A percentile compares a stretch with the other conserved stretches of the same genome.
Evolutionary conservation across 2,113 vertebrate genomes (phyloP).

Genomic region (Drymodes brunneopygia): DNA sequence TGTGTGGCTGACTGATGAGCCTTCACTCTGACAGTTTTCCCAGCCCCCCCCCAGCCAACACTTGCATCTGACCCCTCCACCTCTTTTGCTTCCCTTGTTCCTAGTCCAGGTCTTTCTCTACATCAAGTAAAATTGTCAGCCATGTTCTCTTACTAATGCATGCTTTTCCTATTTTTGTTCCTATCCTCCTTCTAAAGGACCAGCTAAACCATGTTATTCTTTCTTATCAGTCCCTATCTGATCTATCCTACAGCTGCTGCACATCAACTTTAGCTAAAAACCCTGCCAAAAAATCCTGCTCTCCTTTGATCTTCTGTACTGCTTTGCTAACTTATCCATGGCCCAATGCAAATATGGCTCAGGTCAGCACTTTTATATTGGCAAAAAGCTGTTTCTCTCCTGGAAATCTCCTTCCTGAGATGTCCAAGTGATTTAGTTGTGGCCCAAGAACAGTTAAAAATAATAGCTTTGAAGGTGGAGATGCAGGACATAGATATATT

Average conservation of each 20-base stretch:
- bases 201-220: neutral
- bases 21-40: neutral
- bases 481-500: neutral
- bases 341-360: neutral
- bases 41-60: neutral
- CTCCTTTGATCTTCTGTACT: neutral
- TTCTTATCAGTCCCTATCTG: neutral
- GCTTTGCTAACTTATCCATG: neutral
- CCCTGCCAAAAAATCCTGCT: constrained; percentile 1
- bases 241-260: neutral
- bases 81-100: neutral
- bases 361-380: neutral
- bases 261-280: neutral
- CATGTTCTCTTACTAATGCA: neutral
- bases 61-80: neutral
- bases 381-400: neutral
- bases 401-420: neutral
- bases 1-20: neutral
- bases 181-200: neutral
- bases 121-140: neutral
- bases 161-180: neutral
- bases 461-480: constrained; percentile 17
- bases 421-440: neutral
- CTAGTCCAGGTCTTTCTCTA: neutral
- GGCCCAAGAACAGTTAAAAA: constrained; percentile 10